phyloP scores from a whole-genome alignment of 1,140 invertebrate genomes.

The Leptinotarsa lineolata region DNA sequence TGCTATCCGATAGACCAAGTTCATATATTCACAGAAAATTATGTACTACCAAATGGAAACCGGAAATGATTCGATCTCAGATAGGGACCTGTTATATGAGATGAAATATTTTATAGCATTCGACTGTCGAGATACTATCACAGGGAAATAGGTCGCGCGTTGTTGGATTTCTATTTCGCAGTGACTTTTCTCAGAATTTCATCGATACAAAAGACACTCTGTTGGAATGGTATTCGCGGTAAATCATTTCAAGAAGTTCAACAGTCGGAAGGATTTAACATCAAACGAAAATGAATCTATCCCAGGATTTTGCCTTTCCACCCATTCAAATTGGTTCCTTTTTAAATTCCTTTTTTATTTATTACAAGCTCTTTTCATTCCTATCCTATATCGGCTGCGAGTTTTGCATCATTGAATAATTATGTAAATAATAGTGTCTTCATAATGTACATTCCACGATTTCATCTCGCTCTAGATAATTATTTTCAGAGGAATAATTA shows the following conservation, averaged over 20 bases:
- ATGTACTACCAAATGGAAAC: conserved; percentile 5
- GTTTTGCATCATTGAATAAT: too few species aligned
- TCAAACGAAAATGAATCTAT: neutral
- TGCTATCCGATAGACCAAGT: neutral
- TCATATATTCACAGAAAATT: neutral
- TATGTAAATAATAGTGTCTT: too few species aligned
- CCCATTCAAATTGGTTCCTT: neutral
- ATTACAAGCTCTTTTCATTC: too few species aligned
- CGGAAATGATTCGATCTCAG: conserved; percentile 4
- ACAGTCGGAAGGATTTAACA: neutral
- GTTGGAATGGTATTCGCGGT: neutral
- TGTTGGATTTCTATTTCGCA: neutral
- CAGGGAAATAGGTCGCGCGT: neutral
- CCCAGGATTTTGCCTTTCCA: neutral
- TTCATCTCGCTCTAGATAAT: too few species aligned
- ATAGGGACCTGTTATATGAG: neutral
- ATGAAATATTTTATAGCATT: neutral
- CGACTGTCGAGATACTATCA: neutral
- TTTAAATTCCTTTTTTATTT: too few species aligned
- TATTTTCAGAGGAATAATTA: too few species aligned
- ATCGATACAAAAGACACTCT: neutral
- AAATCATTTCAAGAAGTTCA: neutral
- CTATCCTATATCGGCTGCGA: too few species aligned
- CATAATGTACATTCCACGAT: too few species aligned
- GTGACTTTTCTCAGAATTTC: neutral